These are phyloP conservation scores for Junco hyemalis DNA, from an alignment of 2,113 vertebrate genomes.

Conservation along the genomic window DNA sequence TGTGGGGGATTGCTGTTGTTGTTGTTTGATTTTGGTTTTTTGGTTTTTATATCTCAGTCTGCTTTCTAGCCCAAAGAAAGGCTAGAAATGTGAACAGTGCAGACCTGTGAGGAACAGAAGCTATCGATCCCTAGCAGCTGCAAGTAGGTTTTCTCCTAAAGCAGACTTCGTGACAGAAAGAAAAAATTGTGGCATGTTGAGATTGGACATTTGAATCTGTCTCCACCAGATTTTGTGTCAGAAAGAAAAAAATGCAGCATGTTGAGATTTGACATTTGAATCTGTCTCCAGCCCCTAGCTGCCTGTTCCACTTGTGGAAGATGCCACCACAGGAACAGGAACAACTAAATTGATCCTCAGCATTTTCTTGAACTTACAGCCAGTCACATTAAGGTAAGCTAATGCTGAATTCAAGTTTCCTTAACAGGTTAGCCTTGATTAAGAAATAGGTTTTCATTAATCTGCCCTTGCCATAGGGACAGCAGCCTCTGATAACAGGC, in stretches of 20 bases:
- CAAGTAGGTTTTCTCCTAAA: background rate
- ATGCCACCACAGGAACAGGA: background rate
- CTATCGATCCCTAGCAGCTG: background rate
- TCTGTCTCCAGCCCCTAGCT: background rate
- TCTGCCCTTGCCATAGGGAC: background rate
- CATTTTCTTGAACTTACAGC: background rate
- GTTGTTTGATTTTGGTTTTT: no score
- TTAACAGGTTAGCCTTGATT: background rate
- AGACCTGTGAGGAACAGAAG: background rate
- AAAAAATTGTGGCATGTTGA: background rate
- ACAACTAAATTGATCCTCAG: background rate
- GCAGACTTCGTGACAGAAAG: background rate
- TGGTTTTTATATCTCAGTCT: background rate
- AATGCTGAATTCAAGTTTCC: background rate
- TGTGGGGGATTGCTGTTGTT: fast-evolving
- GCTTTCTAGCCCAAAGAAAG: background rate
- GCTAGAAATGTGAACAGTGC: background rate
- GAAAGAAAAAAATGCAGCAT: background rate
- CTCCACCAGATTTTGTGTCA: background rate
- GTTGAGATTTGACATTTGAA: background rate
- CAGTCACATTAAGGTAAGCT: background rate
- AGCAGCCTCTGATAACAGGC: background rate
- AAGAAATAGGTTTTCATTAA: background rate
- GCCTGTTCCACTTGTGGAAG: background rate
- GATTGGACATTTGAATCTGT: background rate